Evolutionary conservation across 1,140 invertebrate genomes (phyloP), one percentile per base, ranked within the genome.

Genomic region (Drosophila chauvacae): DNA sequence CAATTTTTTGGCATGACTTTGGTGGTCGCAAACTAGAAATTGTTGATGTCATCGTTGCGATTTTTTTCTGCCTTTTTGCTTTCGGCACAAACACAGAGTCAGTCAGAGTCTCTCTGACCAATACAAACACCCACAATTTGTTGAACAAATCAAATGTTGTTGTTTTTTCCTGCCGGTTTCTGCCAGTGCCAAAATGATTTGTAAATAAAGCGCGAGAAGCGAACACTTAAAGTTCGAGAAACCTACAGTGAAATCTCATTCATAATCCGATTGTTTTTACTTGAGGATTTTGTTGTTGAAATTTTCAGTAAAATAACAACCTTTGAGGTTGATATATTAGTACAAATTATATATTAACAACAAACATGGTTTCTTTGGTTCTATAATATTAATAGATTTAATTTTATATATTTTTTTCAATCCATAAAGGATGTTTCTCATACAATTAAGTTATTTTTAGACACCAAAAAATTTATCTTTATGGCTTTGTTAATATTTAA

Each of bases 21-120:
- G 59, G 59, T 33, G 11, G 30, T 18, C 23, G 35, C 35, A 30
- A 42, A 45, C 33, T 78, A 62, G 45, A 70, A 76, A 87, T 68
- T 70, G 82, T 86, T 86, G 83, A 86, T 86, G 83, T 86, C 83
- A 86, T 88, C 83, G 59, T 74, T 81, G 70, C 72, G 64, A 73
- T 69, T 73, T 53, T 80, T 80, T 55, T 77, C 23, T 16, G 7
- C 23, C 69, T 84, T 77, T 77, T 62, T 10, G 9, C 66, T 81
- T 80, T 81, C 56, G 48, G 59, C 56, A 50, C 7, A 48, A 44
- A 56, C 39, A 62, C 14, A 55, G 11, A 55, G 11, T 35, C 16
- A 59, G 18, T 35, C 18, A 53, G 30, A 28, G 47, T 16, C 39
- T 60, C 37, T 48, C 45, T 16, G 42, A 57, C 62, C 33, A 51